A percentile compares a stretch with the other conserved stretches of the same genome.
Conservation (phyloP, 1,140 invertebrate species). For the Ditylenchus dipsaci region DNA sequence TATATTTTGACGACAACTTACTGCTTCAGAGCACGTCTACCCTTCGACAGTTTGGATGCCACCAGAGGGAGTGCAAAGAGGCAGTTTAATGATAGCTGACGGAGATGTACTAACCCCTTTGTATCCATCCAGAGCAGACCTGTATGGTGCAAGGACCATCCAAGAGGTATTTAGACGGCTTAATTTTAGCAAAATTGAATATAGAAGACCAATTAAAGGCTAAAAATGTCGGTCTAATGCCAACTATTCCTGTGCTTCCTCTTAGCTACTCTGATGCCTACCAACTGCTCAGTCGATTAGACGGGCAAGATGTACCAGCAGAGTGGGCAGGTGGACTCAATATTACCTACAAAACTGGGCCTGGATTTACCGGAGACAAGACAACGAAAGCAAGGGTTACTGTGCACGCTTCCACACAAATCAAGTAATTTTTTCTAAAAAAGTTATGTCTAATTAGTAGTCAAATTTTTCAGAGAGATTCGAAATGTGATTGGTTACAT, state of each 20-base stretch:
- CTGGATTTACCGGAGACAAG: constrained; percentile 27
- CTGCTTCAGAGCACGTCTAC: constrained; percentile 39
- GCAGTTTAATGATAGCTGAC: constrained; percentile 19
- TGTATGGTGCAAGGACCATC: constrained; percentile 39
- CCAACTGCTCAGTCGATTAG: constrained; percentile 41
- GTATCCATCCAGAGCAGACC: constrained; percentile 47
- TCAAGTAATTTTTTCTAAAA: constrained; percentile 13
- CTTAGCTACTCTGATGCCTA: constrained; percentile 52
- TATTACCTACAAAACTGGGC: constrained; percentile 51
- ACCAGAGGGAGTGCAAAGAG: constrained; percentile 24
- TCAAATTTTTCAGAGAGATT: constrained; percentile 43
- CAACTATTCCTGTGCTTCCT: constrained; percentile 53
- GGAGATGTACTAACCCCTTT: constrained; percentile 54
- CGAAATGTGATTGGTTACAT: constrained; percentile 58
- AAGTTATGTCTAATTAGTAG: constrained; percentile 4
- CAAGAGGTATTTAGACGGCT: constrained; percentile 29
- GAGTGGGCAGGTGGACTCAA: constrained; percentile 57
- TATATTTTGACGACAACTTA: background rate
- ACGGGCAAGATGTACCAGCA: constrained; percentile 32
- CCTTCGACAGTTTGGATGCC: constrained; percentile 51
- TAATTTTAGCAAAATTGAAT: background rate
- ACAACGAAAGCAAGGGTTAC: constrained; percentile 35
- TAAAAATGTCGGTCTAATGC: constrained; percentile 26
- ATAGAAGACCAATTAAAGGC: constrained; percentile 9
- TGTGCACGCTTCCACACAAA: constrained; percentile 44